Conservation (phyloP, 2,888 invertebrate genomes). For the Nomada hirtipes region DNA sequence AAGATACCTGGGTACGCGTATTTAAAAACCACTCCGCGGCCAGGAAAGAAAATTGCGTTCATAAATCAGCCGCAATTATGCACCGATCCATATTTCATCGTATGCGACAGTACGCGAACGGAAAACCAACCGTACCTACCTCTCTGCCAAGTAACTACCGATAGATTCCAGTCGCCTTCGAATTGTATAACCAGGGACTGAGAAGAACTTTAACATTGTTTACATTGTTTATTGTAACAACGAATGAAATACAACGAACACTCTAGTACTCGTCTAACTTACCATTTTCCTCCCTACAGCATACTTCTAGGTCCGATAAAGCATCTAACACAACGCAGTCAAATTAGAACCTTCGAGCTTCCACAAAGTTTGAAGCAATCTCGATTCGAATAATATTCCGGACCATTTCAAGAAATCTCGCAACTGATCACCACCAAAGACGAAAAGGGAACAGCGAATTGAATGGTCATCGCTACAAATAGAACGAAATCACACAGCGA, state of each 20-base stretch:
- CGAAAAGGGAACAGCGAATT: background rate
- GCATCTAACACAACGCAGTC: background rate
- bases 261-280: background rate
- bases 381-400: conserved; percentile 15
- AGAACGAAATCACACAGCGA: conserved; percentile 9
- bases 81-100: conserved; percentile 39
- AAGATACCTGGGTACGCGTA: background rate
- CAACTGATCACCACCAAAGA: background rate
- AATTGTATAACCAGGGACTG: background rate
- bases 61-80: conserved; percentile 49
- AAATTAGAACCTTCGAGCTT: too few species aligned
- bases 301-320: background rate
- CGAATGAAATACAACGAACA: background rate
- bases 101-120: conserved; percentile 10
- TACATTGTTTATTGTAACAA: background rate
- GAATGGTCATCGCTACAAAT: conserved; percentile 37
- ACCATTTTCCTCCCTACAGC: background rate
- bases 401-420: background rate
- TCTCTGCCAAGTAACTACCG: background rate
- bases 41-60: conserved; percentile 28
- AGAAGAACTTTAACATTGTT: background rate
- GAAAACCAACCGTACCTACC: conserved; percentile 3
- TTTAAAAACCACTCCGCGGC: conserved; percentile 31
- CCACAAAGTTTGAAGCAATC: background rate
- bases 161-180: background rate